Base-by-base conservation (phyloP, 2,888 invertebrate genomes). In the Zygogramma bicolorata region DNA sequence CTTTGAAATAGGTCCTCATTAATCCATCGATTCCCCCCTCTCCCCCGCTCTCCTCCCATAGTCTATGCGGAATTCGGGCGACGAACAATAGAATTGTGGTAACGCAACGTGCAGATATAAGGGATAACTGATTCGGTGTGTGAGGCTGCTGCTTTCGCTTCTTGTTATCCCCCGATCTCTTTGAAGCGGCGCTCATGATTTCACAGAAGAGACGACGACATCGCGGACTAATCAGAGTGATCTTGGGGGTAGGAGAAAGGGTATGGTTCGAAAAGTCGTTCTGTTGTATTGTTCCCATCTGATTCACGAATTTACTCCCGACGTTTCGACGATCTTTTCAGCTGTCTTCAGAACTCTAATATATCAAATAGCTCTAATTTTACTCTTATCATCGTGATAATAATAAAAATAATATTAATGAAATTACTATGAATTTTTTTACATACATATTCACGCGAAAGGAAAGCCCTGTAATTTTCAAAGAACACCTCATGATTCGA, bases 81-180 rank as follows among this genome's bases (percentile, higher is more conserved):
- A 38, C 8, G 53, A 68, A 84, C 84, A 84, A 84, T 84, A 76
- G 62, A 81, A 81, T 83, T 82, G 82, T 82, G 81, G 76, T 78
- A 80, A 79, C 82, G 81, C 82, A 81, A 83, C 80, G 81, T 81
- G 80, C 80, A 81, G 82, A 82, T 84, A 84, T 83, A 29, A 69
- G 40, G 68, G 68, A 31, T 69, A 63, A 63, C 68, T 69, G 63
- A 69, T 69, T 69, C 63, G 68, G 27, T 34, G n/a, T n/a, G n/a
- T n/a, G n/a, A n/a, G n/a, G n/a, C n/a, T n/a, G 68, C 61, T 31
- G 49, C 61, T 62, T 58, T 49, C 63, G 68, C 57, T 63, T 46
- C 57, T 57, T 63, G 68, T 63, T 69, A 69, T 69, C 68, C 63
- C 49, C 58, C 68, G 63, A 69, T 69, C 68, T 69, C 63, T 63